These are phyloP conservation scores for Pachyramphus minor DNA, from an alignment of 2,113 vertebrate species.

Conservation along the genomic window DNA sequence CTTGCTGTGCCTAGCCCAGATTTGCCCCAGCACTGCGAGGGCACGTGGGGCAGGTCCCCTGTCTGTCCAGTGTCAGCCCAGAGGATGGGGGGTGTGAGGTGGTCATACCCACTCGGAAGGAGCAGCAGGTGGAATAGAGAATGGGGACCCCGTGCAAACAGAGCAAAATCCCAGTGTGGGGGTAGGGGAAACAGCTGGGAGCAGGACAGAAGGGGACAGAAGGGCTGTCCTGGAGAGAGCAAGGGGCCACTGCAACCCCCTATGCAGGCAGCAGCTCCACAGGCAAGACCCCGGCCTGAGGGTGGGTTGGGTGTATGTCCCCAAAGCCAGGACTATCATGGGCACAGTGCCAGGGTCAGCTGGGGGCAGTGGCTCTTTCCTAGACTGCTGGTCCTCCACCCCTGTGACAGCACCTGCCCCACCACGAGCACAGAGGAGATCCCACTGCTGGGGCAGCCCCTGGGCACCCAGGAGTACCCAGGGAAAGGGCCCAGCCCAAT, in stretches of 20 bases:
- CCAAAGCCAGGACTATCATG: not conserved
- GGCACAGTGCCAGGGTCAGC: not conserved
- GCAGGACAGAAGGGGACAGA: not conserved
- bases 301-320: fast-evolving
- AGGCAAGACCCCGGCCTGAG: not conserved
- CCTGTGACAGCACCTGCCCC: not conserved
- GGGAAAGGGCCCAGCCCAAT: not conserved
- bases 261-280: not conserved
- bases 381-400: not conserved
- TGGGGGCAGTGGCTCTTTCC: fast-evolving
- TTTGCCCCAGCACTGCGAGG: not conserved
- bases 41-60: not conserved
- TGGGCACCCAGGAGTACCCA: fast-evolving
- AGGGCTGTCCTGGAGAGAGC: too few relatives aligned
- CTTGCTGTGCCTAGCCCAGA: not conserved
- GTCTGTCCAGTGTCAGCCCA: not conserved
- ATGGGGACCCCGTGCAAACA: not conserved
- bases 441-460: fast-evolving
- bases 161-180: not conserved
- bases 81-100: not conserved
- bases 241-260: not conserved
- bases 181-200: not conserved
- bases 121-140: not conserved
- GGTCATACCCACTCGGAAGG: not conserved
- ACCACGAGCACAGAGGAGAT: not conserved